phyloP scores from a whole-genome alignment of 1,140 invertebrate species.

The Pogonomyrmex barbatus region DNA sequence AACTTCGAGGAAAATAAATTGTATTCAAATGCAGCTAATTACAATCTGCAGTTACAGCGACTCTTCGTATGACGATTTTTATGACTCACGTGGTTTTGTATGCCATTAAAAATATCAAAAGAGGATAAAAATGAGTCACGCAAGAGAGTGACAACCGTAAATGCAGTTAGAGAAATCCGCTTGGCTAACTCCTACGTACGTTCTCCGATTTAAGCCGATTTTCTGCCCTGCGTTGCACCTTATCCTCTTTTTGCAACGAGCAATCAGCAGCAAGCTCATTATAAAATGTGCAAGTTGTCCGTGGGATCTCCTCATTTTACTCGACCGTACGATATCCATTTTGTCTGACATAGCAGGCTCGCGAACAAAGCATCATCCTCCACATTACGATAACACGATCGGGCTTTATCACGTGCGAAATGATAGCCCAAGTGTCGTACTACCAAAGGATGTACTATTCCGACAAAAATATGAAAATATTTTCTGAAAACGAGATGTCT shows the following conservation, averaged over 20 bases:
- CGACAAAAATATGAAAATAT: not conserved
- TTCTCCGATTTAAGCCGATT: conserved; percentile 31
- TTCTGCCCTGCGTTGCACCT: conserved; percentile 6
- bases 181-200: conserved; percentile 15
- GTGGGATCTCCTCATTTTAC: conserved; percentile 56
- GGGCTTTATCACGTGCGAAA: conserved; percentile 43
- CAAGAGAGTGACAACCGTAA: conserved; percentile 30
- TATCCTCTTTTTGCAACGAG: conserved; percentile 33
- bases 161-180: conserved; percentile 50
- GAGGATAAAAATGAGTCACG: conserved; percentile 37
- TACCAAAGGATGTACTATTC: not conserved
- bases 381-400: conserved; percentile 41
- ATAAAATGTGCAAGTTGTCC: conserved; percentile 61
- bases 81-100: not conserved
- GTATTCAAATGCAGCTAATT: not conserved
- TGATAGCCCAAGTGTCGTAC: conserved; percentile 32
- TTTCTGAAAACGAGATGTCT: not conserved
- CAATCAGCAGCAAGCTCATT: conserved; percentile 49
- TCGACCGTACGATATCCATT: conserved; percentile 49
- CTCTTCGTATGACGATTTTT: not conserved
- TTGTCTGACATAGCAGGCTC: conserved; percentile 45
- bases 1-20: not conserved
- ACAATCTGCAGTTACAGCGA: not conserved
- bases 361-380: conserved; percentile 58
- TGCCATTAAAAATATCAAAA: not conserved